Evolutionary conservation across 2,113 vertebrate genomes (phyloP).

Genomic region (Cebus imitator): DNA sequence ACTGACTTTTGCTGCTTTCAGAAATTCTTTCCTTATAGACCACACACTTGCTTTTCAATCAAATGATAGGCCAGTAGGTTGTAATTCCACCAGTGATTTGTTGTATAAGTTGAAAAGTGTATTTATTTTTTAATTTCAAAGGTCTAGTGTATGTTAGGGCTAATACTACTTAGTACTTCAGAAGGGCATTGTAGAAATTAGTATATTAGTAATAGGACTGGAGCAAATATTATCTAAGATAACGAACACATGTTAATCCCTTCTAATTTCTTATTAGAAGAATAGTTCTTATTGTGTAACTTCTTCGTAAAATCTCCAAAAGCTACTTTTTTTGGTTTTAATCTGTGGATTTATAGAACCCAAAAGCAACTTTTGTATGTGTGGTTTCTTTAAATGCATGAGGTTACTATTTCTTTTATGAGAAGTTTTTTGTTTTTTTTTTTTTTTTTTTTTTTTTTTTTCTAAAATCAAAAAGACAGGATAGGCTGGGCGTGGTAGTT

Average conservation of each 20-base stretch:
- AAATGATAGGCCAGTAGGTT: neutral
- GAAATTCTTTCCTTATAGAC: neutral
- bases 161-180: neutral
- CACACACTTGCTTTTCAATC: neutral
- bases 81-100: neutral
- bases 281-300: constrained; percentile 16
- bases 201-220: neutral
- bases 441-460: neutral
- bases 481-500: too few species aligned
- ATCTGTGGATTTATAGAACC: neutral
- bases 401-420: constrained; percentile 29
- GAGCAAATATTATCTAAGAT: neutral
- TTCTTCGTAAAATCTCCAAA: neutral
- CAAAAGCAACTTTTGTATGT: neutral
- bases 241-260: neutral
- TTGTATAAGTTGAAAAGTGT: constrained; percentile 18
- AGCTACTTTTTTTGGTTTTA: neutral
- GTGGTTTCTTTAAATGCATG: neutral
- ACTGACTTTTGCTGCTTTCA: neutral
- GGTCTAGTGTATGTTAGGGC: neutral
- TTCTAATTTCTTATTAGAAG: constrained; percentile 18
- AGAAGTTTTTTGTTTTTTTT: neutral
- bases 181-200: constrained; percentile 6
- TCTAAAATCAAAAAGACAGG: neutral
- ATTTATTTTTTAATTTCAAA: neutral